These are phyloP conservation scores for Centropus unirufus DNA, from an alignment of 2,113 vertebrate genomes.

Conservation along the genomic window DNA sequence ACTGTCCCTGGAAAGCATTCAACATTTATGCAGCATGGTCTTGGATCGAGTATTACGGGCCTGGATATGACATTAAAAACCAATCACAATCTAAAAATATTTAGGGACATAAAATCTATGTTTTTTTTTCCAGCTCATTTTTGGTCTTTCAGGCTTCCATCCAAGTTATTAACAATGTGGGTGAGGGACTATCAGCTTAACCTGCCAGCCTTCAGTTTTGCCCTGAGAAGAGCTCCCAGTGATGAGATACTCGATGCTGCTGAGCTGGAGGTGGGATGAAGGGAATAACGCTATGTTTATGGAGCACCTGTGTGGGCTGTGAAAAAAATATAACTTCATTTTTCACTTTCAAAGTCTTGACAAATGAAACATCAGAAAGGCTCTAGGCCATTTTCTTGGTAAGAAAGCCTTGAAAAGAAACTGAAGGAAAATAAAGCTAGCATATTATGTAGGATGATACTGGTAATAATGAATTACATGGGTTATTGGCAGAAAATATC, in stretches of 20 bases:
- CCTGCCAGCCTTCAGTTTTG: neutral
- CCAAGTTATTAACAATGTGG: neutral
- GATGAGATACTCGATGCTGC: neutral
- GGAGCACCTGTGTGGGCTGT: neutral
- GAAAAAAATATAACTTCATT: neutral
- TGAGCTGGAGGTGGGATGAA: neutral
- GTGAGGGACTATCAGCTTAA: neutral
- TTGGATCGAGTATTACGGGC: neutral
- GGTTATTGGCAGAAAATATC: neutral
- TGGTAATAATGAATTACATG: neutral
- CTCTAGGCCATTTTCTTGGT: neutral
- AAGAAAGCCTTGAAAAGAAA: neutral
- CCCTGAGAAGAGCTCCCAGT: neutral
- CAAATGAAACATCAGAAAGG: neutral
- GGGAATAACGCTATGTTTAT: neutral
- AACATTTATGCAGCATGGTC: neutral
- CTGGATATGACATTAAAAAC: neutral
- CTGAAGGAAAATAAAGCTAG: neutral
- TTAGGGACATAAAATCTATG: neutral
- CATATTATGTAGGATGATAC: neutral
- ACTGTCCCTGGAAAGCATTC: accelerated
- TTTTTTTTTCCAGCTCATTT: neutral
- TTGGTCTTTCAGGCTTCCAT: neutral
- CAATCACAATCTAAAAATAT: neutral
- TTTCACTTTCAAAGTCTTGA: neutral